These are phyloP conservation scores for Staurois parvus DNA, from an alignment of 2,797 vertebrate species.

Conservation along the genomic window DNA sequence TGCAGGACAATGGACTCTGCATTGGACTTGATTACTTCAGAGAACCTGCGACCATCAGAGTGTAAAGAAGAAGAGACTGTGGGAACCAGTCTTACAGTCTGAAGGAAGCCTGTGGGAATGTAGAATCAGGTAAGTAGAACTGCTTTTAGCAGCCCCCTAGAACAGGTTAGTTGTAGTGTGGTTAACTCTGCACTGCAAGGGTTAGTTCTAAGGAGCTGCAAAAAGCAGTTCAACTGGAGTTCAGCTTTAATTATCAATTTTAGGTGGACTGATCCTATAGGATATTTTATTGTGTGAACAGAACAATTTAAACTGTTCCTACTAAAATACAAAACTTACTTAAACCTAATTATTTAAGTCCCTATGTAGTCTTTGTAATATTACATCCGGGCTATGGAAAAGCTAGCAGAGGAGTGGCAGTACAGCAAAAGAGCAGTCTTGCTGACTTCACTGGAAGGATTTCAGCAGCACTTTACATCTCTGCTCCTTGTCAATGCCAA, in stretches of 20 bases:
- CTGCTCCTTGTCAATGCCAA: constrained; percentile 76
- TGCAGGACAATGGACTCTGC: too few relatives aligned
- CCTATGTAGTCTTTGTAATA: background rate
- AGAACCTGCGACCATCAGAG: too few relatives aligned
- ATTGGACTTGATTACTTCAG: too few relatives aligned
- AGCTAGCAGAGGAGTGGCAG: background rate
- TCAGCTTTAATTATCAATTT: background rate
- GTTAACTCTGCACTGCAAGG: too few relatives aligned
- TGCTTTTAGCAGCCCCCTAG: too few relatives aligned
- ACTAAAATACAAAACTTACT: background rate
- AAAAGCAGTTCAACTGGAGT: too few relatives aligned
- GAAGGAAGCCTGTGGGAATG: too few relatives aligned
- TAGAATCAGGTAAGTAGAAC: too few relatives aligned
- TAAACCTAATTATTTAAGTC: background rate
- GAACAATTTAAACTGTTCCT: background rate
- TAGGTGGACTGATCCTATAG: background rate
- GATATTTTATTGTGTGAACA: background rate
- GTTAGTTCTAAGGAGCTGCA: too few relatives aligned
- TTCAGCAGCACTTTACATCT: constrained; percentile 58
- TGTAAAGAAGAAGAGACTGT: too few relatives aligned
- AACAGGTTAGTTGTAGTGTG: too few relatives aligned
- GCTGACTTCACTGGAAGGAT: constrained; percentile 13
- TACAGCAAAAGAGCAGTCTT: background rate
- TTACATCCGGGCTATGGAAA: background rate
- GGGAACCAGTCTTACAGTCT: too few relatives aligned